Conservation (phyloP, 2,888 invertebrate species). For the Agonopterix heracliana region DNA sequence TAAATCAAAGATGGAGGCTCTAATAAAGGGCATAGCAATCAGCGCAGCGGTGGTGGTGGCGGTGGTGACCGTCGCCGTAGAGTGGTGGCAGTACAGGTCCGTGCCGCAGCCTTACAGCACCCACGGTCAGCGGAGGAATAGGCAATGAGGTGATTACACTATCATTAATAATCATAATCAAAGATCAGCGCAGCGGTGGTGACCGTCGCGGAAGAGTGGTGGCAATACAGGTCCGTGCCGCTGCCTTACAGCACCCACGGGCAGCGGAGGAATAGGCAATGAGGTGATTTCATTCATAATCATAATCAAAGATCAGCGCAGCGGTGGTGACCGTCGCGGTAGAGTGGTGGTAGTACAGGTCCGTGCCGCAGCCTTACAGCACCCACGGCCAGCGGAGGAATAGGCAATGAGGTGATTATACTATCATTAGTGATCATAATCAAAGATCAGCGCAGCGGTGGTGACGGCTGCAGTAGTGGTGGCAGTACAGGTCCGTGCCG, state of each 20-base stretch:
- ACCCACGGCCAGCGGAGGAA: too few relatives aligned
- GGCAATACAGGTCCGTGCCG: constrained; percentile 34
- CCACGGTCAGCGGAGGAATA: too few relatives aligned
- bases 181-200: too few relatives aligned
- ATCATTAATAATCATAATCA: too few relatives aligned
- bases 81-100: constrained; percentile 33
- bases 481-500: constrained; percentile 34
- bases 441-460: too few relatives aligned
- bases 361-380: constrained; percentile 23
- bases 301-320: constrained; percentile 21
- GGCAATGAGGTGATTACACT: too few relatives aligned
- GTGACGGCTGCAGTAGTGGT: constrained; percentile 28
- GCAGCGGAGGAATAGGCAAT: constrained; percentile 17
- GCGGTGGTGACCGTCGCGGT: constrained; percentile 28
- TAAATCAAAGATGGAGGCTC: constrained; percentile 23
- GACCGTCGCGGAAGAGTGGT: constrained; percentile 31
- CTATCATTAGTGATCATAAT: too few relatives aligned
- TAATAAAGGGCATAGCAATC: constrained; percentile 28
- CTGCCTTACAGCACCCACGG: constrained; percentile 26
- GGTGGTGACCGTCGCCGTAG: constrained; percentile 22
- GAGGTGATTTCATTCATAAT: neutral
- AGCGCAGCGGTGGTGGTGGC: constrained; percentile 31
- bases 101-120: constrained; percentile 21
- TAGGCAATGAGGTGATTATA: too few relatives aligned
- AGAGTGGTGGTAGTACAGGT: constrained; percentile 32